Percentiles rank a stretch among this genome's conserved stretches.
Evolutionary conservation across 2,888 invertebrate species (phyloP).

Genomic region (Micropterix aruncella): DNA sequence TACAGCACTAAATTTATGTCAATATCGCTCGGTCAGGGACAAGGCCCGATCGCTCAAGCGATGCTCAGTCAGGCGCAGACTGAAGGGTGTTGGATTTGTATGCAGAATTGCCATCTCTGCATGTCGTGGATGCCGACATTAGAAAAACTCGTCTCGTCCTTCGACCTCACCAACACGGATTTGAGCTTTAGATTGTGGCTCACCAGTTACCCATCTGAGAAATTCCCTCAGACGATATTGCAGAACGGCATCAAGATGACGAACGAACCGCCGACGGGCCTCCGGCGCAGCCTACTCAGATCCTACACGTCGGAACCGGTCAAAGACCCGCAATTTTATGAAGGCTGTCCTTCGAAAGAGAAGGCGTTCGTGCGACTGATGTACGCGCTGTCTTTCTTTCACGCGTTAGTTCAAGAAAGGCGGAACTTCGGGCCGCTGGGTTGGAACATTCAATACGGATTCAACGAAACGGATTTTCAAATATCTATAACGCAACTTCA

Average conservation of each 20-base stretch:
- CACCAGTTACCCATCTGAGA: conserved; percentile 75
- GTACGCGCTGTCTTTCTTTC: conserved; percentile 73
- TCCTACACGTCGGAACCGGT: conserved; percentile 81
- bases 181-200: conserved; percentile 73
- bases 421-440: conserved; percentile 72
- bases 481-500: conserved; percentile 72
- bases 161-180: conserved; percentile 54
- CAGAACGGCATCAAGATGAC: conserved; percentile 91
- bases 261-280: conserved; percentile 81
- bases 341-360: conserved; percentile 65
- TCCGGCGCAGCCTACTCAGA: conserved; percentile 71
- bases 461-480: conserved; percentile 75
- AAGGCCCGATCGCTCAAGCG: conserved; percentile 54
- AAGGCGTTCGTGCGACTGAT: conserved; percentile 65
- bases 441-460: conserved; percentile 77
- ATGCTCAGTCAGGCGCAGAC: conserved; percentile 56
- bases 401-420: conserved; percentile 70
- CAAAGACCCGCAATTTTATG: conserved; percentile 66
- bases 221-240: conserved; percentile 75
- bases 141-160: conserved; percentile 61
- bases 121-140: conserved; percentile 67
- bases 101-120: conserved; percentile 79
- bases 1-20: conserved; percentile 47
- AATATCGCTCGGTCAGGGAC: conserved; percentile 74
- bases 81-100: conserved; percentile 68